These are phyloP conservation scores for Caenorhabditis latens DNA, from an alignment of 1,140 invertebrate species.

Conservation along the genomic window DNA sequence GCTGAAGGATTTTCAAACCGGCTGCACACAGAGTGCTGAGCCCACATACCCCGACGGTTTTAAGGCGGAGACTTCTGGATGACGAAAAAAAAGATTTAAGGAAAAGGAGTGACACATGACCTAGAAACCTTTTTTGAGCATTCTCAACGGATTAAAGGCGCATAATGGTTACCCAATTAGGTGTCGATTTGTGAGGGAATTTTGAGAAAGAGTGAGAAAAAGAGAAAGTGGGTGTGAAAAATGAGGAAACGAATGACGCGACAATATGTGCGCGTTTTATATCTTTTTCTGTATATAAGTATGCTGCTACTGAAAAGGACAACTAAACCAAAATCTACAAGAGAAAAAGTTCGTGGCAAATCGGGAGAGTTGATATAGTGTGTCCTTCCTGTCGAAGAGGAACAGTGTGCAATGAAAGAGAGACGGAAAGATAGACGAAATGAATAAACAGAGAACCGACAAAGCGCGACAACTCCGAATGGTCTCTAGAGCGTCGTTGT, in stretches of 20 bases:
- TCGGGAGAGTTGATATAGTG: conserved; percentile 47
- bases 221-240: background rate
- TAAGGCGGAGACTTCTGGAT: background rate
- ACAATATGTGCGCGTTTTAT: background rate
- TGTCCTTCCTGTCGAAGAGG: background rate
- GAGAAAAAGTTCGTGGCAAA: conserved; percentile 24
- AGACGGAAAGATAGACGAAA: conserved; percentile 35
- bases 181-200: background rate
- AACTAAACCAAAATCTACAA: background rate
- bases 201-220: background rate
- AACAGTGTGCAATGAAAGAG: conserved; percentile 27
- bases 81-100: background rate
- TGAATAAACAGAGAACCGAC: conserved; percentile 44
- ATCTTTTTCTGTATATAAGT: background rate
- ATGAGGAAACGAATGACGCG: background rate
- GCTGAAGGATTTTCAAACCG: background rate
- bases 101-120: background rate
- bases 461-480: background rate
- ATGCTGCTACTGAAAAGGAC: conserved; percentile 1
- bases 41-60: background rate
- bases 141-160: background rate
- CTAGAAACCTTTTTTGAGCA: background rate
- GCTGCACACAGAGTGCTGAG: background rate
- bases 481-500: background rate
- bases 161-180: background rate